Evolutionary conservation across 30 jellyfish, hydroid and myxozoan species (phyloP), one percentile per base, ranked within the genome.

Genomic region (Aurelia coerulea): DNA sequence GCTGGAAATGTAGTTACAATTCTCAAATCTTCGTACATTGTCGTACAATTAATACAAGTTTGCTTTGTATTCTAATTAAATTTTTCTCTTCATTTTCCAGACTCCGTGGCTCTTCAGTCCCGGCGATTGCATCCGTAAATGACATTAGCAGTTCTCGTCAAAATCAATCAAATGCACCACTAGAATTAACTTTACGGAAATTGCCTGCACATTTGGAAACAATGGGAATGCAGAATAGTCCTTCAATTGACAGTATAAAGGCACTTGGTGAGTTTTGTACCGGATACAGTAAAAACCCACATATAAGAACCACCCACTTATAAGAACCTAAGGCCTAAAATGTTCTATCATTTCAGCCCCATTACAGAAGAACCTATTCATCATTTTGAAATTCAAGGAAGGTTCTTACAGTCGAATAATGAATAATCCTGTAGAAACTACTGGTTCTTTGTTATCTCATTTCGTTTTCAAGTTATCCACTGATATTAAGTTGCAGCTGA

Each of bases 31-130:
- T 23, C 29, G 29, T 23, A 23, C 29, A 23, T 23, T 23, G 29
- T 23, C 29, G 29, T 0, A 23, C 29, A 23, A 23, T 23, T 23
- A 23, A 23, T 23, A 23, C 29, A 23, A 23, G 29, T 23, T 23
- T 23, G 29, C 29, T 23, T 0, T 23, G 0, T 23, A 23, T 23
- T 23, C 29, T 23, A 23, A 0, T 23, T 23, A 23, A 23, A 23
- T 23, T 42, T 31, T 49, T 56, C 49, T 18, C 16, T 34, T 35
- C 1, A 5, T 33, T 32, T 56, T 68, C 29, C 37, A 92, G 98
- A 64, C 89, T 93, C n/a, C 88, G 93, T 33, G 90, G 96, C 11
- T 52, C 94, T 10, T 77, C 98, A 8, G 63, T 87, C 32, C 98
- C 98, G 12, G 96, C 98, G 10, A 19, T 89, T 69, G 68, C 79